These are phyloP conservation scores for Callionymus lyra DNA, from an alignment of 2,113 vertebrate species.

Conservation along the genomic window DNA sequence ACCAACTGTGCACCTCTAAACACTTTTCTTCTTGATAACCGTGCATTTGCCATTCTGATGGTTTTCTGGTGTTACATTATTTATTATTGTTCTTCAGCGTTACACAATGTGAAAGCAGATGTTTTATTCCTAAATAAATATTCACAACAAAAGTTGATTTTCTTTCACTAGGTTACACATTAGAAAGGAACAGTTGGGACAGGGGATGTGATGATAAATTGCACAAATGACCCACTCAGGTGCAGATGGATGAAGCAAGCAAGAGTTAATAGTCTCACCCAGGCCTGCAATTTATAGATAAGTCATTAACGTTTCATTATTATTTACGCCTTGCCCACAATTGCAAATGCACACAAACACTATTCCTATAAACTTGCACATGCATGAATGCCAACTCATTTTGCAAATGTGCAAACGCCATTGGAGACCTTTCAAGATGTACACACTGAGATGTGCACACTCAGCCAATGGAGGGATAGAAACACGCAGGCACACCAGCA, in stretches of 20 bases:
- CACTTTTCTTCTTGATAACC: too few relatives aligned
- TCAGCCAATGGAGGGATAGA: constrained; percentile 18
- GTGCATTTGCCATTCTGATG: too few relatives aligned
- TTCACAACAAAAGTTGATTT: too few relatives aligned
- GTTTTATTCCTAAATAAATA: too few relatives aligned
- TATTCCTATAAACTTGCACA: constrained; percentile 32
- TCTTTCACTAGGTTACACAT: too few relatives aligned
- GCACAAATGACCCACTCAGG: constrained; percentile 12
- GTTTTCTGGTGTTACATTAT: too few relatives aligned
- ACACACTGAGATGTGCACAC: constrained; percentile 5
- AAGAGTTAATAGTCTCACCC: constrained; percentile 14
- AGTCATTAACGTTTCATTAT: constrained; percentile 50
- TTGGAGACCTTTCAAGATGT: constrained; percentile 30
- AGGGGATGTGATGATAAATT: constrained; percentile 2
- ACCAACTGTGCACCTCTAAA: too few relatives aligned
- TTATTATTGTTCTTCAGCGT: too few relatives aligned
- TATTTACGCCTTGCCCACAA: constrained; percentile 38
- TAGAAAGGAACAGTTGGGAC: not conserved
- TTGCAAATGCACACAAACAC: constrained; percentile 10
- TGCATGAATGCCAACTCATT: constrained; percentile 29
- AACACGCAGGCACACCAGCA: constrained; percentile 2
- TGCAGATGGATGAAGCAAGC: not conserved
- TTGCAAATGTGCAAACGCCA: constrained; percentile 25
- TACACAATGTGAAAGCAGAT: too few relatives aligned
- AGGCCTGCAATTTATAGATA: constrained; percentile 20